Percentiles rank a stretch among this genome's conserved stretches.
These are phyloP conservation scores for Ptychoptera albimana DNA, from an alignment of 2,888 invertebrate species.

Conservation along the genomic window DNA sequence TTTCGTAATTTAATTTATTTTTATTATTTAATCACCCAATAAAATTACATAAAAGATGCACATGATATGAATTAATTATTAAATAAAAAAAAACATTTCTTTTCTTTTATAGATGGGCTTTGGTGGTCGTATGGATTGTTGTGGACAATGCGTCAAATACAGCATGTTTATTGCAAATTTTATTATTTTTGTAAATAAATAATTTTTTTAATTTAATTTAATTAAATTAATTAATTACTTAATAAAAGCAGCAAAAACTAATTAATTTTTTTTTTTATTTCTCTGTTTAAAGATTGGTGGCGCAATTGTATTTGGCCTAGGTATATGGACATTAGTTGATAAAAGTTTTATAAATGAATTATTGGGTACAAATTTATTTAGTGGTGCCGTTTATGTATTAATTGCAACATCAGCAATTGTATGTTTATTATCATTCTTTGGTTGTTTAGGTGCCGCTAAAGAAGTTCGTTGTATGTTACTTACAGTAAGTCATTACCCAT, in stretches of 20 bases:
- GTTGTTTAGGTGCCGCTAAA: constrained; percentile 84
- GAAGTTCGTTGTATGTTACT: constrained; percentile 89
- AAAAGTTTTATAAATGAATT: constrained; percentile 72
- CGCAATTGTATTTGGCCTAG: constrained; percentile 55
- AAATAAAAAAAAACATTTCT: constrained; percentile 2
- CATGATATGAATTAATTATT: too few relatives aligned
- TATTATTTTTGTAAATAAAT: constrained; percentile 65
- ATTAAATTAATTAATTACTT: too few relatives aligned
- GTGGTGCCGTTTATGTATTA: constrained; percentile 71
- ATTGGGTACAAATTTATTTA: constrained; percentile 73
- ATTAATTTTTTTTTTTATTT: constrained; percentile 2
- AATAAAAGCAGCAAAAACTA: constrained; percentile 34
- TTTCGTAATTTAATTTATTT: too few relatives aligned
- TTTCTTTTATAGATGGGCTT: constrained; percentile 40
- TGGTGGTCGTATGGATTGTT: constrained; percentile 73
- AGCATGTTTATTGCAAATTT: constrained; percentile 71
- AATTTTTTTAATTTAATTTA: not conserved
- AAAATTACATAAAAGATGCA: too few relatives aligned
- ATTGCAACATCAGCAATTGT: constrained; percentile 68
- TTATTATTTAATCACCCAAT: too few relatives aligned
- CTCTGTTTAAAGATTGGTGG: constrained; percentile 53
- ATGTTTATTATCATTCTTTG: constrained; percentile 72
- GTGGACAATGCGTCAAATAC: constrained; percentile 77
- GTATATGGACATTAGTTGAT: constrained; percentile 72
- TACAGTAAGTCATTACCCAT: constrained; percentile 50